These are phyloP conservation scores for Bugula neritina DNA, from an alignment of 2,888 invertebrate species.

Conservation along the genomic window DNA sequence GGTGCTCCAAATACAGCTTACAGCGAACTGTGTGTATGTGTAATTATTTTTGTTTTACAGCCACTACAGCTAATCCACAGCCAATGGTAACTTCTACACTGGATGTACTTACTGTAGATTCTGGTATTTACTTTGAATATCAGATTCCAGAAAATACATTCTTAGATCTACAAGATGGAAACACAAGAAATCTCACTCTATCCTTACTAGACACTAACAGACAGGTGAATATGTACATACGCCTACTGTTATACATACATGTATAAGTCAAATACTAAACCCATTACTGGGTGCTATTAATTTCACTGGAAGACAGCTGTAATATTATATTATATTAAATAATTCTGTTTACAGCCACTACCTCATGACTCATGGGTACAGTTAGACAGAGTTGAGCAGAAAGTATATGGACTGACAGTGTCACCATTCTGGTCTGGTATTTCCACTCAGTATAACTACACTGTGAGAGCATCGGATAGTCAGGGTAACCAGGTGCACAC, in stretches of 20 bases:
- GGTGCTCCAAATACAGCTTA: too few relatives aligned
- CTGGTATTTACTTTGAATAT: constrained; percentile 25
- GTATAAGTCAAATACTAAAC: too few relatives aligned
- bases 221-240: constrained; percentile 5
- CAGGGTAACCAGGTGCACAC: not conserved
- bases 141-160: constrained; percentile 13
- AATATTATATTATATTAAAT: too few relatives aligned
- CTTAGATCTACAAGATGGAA: constrained; percentile 11
- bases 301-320: too few relatives aligned
- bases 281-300: too few relatives aligned
- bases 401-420: constrained; percentile 4
- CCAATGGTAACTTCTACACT: constrained; percentile 4
- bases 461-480: not conserved
- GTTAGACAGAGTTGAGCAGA: not conserved
- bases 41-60: not conserved
- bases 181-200: constrained; percentile 7
- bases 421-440: not conserved
- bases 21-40: too few relatives aligned
- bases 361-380: constrained; percentile 1
- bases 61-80: not conserved
- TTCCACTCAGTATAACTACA: not conserved
- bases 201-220: not conserved
- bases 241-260: too few relatives aligned
- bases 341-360: constrained; percentile 1
- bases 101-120: not conserved